Conservation (phyloP, 2,797 vertebrate species). For the Karalla daura region DNA sequence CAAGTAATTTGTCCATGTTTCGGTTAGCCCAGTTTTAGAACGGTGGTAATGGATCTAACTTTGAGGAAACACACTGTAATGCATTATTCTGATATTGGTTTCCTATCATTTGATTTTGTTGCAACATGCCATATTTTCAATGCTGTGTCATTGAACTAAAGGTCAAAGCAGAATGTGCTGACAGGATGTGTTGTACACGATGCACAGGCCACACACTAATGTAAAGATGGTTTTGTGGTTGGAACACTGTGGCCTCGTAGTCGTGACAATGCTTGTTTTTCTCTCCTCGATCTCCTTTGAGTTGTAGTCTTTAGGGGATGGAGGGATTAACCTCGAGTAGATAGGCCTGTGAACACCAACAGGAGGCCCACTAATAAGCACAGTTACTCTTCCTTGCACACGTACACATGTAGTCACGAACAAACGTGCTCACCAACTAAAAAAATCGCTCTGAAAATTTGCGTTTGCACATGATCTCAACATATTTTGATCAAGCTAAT, state of each 20-base stretch:
- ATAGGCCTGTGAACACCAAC: slow-evolving; percentile 54
- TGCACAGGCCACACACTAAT: slow-evolving; percentile 12
- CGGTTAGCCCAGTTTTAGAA: not conserved
- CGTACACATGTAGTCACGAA: slow-evolving; percentile 22
- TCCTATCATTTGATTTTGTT: not conserved
- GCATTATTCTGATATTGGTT: not conserved
- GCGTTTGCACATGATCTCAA: not conserved
- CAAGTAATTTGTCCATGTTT: slow-evolving; percentile 38
- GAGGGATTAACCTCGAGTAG: slow-evolving; percentile 45
- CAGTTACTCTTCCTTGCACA: slow-evolving; percentile 17
- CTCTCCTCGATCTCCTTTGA: slow-evolving; percentile 31
- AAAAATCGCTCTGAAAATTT: not conserved
- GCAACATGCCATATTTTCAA: not conserved
- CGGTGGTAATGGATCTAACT: not conserved
- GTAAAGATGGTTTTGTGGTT: slow-evolving; percentile 44
- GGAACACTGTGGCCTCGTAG: slow-evolving; percentile 45
- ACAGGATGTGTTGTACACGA: not conserved
- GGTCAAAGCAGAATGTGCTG: not conserved
- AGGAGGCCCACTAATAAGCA: slow-evolving; percentile 32
- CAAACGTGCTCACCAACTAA: not conserved
- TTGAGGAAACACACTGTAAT: not conserved
- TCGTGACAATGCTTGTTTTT: slow-evolving; percentile 53
- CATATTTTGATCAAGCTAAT: not conserved
- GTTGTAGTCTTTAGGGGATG: slow-evolving; percentile 35
- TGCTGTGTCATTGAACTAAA: not conserved